phyloP scores from a whole-genome alignment of 2,888 invertebrate genomes.

The Exocentrus adspersus region DNA sequence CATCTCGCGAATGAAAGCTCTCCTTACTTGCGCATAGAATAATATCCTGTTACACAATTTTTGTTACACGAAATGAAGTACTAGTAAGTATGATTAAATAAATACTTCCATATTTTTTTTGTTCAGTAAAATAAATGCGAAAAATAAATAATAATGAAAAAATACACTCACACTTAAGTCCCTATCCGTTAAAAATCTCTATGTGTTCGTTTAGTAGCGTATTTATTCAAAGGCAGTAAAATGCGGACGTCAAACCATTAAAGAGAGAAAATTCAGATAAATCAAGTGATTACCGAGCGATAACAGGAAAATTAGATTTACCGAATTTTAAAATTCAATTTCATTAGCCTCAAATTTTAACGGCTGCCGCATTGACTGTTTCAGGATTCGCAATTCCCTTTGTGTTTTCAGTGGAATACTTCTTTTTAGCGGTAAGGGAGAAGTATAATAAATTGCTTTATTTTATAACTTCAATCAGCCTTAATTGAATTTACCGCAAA shows the following conservation, averaged over 20 bases:
- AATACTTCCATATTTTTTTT: no score
- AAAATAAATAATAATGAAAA: no score
- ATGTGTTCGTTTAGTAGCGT: no score
- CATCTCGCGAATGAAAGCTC: no score
- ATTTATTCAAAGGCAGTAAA: no score
- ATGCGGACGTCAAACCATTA: neutral
- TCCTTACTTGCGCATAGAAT: no score
- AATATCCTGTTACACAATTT: no score
- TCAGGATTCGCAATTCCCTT: constrained; percentile 14
- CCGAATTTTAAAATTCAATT: constrained; percentile 1
- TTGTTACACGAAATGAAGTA: no score
- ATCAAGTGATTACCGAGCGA: neutral
- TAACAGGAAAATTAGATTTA: constrained; percentile 1
- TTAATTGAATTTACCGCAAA: constrained; percentile 26
- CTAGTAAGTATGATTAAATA: no score
- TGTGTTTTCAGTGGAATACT: constrained; percentile 29
- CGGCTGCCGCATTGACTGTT: constrained; percentile 17
- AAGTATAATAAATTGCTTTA: constrained; percentile 33
- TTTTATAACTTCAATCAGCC: constrained; percentile 31
- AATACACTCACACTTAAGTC: no score
- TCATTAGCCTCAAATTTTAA: constrained; percentile 5
- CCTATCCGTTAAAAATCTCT: no score
- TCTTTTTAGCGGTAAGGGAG: constrained; percentile 29
- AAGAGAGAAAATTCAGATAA: neutral
- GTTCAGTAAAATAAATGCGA: no score